Conservation (phyloP, 2,797 vertebrate species). For the Characodon lateralis region DNA sequence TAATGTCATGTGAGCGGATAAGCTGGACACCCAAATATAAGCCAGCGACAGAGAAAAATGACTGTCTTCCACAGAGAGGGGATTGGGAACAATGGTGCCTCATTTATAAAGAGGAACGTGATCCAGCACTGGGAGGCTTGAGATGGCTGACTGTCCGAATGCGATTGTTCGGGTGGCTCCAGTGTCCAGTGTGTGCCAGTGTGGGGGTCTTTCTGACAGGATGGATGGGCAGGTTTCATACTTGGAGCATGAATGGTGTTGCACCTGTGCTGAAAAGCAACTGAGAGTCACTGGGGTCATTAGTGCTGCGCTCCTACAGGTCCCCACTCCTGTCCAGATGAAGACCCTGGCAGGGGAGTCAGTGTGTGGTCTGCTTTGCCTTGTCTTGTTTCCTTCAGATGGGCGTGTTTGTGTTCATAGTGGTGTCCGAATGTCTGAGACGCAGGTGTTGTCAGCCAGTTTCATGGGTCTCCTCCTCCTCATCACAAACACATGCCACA, state of each 20-base stretch:
- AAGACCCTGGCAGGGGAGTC: constrained; percentile 30
- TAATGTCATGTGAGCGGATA: constrained; percentile 77
- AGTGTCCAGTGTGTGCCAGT: constrained; percentile 46
- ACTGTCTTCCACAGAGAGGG: constrained; percentile 65
- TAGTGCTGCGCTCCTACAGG: constrained; percentile 43
- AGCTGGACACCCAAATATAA: constrained; percentile 77
- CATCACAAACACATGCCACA: constrained; percentile 22
- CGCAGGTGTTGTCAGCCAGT: constrained; percentile 76
- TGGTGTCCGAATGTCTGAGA: constrained; percentile 68
- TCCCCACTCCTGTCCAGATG: constrained; percentile 43
- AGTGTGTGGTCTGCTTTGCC: constrained; percentile 24
- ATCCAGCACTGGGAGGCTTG: constrained; percentile 64
- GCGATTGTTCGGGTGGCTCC: constrained; percentile 62
- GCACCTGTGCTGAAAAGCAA: constrained; percentile 68
- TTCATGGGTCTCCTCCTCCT: constrained; percentile 47
- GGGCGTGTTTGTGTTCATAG: constrained; percentile 59
- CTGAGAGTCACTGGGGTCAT: constrained; percentile 69
- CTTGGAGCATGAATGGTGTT: constrained; percentile 25
- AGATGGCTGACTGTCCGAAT: constrained; percentile 58
- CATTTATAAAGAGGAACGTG: constrained; percentile 75
- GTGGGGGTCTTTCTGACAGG: constrained; percentile 39
- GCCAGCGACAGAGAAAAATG: constrained; percentile 72
- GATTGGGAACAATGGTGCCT: constrained; percentile 75
- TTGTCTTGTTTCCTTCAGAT: constrained; percentile 29
- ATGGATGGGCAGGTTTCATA: constrained; percentile 42